These are phyloP conservation scores for Barypeithes pellucidus DNA, from an alignment of 2,888 invertebrate genomes.

Conservation along the genomic window DNA sequence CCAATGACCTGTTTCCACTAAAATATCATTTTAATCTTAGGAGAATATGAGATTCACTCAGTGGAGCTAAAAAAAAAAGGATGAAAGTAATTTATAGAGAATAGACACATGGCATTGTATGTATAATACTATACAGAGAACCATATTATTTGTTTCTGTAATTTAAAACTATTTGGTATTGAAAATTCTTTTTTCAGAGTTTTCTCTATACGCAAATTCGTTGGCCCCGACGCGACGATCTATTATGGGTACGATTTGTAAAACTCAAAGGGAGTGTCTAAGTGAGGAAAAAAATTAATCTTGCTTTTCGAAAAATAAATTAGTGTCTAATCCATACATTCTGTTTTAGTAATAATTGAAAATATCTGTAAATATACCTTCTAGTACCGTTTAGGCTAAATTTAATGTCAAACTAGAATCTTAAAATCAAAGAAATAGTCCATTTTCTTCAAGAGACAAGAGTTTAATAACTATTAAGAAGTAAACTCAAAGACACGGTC, in stretches of 20 bases:
- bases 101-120: no score
- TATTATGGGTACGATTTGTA: constrained; percentile 40
- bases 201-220: background rate
- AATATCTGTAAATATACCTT: constrained; percentile 29
- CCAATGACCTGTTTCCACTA: constrained; percentile 15
- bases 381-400: no score
- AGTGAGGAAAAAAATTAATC: constrained; percentile 41
- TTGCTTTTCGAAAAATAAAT: constrained; percentile 38
- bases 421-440: no score
- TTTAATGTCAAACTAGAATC: no score
- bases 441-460: no score
- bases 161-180: no score
- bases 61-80: background rate
- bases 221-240: background rate
- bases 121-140: no score
- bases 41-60: background rate
- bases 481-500: no score
- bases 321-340: constrained; percentile 35
- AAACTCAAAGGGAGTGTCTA: constrained; percentile 38
- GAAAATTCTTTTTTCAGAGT: no score
- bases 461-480: no score
- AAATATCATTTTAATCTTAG: constrained; percentile 6
- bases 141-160: no score
- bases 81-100: background rate
- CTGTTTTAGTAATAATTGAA: constrained; percentile 39